Evolutionary conservation across 2,888 invertebrate genomes (phyloP), one percentile per base, ranked within the genome.

Genomic region (Drosophila borealis): DNA sequence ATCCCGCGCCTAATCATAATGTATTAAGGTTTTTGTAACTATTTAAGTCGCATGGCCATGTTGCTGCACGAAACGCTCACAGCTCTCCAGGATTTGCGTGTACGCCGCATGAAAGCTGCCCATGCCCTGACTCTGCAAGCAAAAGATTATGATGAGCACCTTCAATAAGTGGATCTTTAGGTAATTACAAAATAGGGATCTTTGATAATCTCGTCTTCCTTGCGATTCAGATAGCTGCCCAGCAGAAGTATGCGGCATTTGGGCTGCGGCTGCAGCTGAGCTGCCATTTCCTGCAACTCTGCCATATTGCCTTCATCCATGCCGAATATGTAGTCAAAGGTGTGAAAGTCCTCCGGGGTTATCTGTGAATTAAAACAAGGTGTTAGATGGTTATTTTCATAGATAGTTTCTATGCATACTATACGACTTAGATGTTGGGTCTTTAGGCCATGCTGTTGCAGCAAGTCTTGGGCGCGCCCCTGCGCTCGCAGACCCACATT

Each of bases 251-350:
- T 93, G 89, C 95, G 94, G 0, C 97, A 96, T 88, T 94, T 95
- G 53, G 93, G 92, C 25, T 93, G 93, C 49, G 93, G 91, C 1
- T 96, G 95, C 37, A 95, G 94, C 9, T 48, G 19, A 0, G 10
- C 4, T 0, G 70, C 75, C 80, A 93, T 93, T 55, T 93, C 92
- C 44, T 94, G 93, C 42, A 97, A 92, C 74, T 95, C 94, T 11
- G 89, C 90, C 90, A 98, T 96, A 90, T 98, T 98, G 13, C 94
- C 94, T 59, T 96, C 94, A 91, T 98, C 98, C 98, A 98, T 98
- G 13, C 97, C 98, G 93, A 98, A 97, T 79, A 98, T 97, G 91
- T 94, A 96, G 92, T 98, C 96, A 92, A 95, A 98, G 17, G 94
- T 92, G 13, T 94, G 91, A 84, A 97, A 98, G 90, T 98, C 98